Base-by-base conservation (phyloP, 2,797 vertebrate species). In the Rhinella marina region DNA sequence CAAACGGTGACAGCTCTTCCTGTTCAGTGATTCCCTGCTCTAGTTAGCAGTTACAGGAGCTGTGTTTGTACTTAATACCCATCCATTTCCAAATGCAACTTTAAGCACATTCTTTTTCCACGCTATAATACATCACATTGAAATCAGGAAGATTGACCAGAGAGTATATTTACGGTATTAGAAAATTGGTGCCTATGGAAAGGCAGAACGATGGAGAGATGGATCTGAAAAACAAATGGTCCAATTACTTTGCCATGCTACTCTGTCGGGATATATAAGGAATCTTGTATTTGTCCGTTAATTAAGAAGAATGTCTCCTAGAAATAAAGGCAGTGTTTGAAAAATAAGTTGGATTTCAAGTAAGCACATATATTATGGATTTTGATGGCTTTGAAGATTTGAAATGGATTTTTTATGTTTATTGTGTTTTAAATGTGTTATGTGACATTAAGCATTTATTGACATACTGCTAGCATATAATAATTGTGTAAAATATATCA, bases 221-320 rank as follows among this genome's bases (percentile, higher is more conserved):
- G 75, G 81, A 84, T 79, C 72, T 79, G n/a, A 68, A n/a, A 80
- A 84, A 68, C 59, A 87, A 87, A 84, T 70, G 54, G 75, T 41
- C 73, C 87, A 88, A 88, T 88, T 88, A 88, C 87, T 10, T 64
- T 41, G 7, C 23, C 73, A 54, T 59, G 64, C 16, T 84, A 1
- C 72, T 88, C 87, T 70, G 19, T 68, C 29, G 86, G 82, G 82
- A 80, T 68, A 56, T 78, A 56, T 73, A 73, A 87, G 48, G 54
- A 25, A 29, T n/a, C 50, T 86, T 87, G 25, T 87, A 75, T 82
- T 57, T 82, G 32, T 87, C n/a, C 57, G 68, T 50, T 77, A 66
- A 32, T 64, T 66, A 68, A 82, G 75, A 87, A 17, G 29, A 29
- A 59, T 57, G 21, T 48, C 64, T 70, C 0, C n/a, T 41, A 16